phyloP scores from a whole-genome alignment of 2,113 vertebrate species.

The Rhinogobius similis region DNA sequence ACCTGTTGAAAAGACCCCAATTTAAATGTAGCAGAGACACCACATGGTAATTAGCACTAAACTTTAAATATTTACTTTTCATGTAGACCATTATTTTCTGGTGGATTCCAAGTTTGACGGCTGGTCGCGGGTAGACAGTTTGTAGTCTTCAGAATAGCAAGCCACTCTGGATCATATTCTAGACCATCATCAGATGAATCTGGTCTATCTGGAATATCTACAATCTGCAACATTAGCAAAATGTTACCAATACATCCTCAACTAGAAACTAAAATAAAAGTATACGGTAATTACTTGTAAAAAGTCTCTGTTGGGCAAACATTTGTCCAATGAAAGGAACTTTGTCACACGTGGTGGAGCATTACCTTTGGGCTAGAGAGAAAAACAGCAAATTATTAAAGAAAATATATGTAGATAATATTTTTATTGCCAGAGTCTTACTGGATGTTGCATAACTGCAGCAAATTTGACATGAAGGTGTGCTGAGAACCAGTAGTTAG shows the following conservation, averaged over 20 bases:
- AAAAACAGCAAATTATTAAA: not conserved
- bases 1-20: conserved; percentile 72
- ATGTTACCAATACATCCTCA: not conserved
- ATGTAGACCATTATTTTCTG: conserved; percentile 90
- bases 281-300: conserved; percentile 82
- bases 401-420: not conserved
- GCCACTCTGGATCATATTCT: conserved; percentile 95
- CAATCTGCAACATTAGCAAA: conserved; percentile 57
- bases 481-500: conserved; percentile 95
- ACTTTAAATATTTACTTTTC: conserved; percentile 71
- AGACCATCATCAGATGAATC: conserved; percentile 81
- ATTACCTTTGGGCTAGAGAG: conserved; percentile 71
- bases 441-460: conserved; percentile 91
- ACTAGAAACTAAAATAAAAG: not conserved
- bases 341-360: conserved; percentile 86
- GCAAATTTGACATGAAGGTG: conserved; percentile 98
- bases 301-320: conserved; percentile 92
- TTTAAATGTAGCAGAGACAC: not conserved
- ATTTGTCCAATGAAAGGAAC: conserved; percentile 98
- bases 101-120: conserved; percentile 84
- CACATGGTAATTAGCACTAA: not conserved
- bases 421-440: conserved; percentile 40
- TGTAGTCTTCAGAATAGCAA: conserved; percentile 90
- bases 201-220: conserved; percentile 88
- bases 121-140: conserved; percentile 83